phyloP scores from a whole-genome alignment of 1,140 invertebrate species.

The Thalassaphorura encarpata region DNA sequence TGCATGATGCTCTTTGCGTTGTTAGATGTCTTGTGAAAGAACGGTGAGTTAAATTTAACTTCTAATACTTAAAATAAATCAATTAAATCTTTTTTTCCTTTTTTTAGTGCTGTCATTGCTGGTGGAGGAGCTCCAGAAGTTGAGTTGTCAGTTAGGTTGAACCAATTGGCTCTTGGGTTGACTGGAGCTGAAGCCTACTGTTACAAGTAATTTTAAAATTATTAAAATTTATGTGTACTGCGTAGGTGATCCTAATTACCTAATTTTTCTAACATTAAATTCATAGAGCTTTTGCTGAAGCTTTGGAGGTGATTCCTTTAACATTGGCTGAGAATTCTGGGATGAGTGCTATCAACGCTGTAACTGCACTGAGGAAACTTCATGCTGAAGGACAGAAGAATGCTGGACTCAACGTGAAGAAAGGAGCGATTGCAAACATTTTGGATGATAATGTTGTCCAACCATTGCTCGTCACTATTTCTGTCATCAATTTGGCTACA shows the following conservation, averaged over 20 bases:
- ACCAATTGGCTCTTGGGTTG: conserved; percentile 67
- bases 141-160: conserved; percentile 77
- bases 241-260: background rate
- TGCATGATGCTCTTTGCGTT: conserved; percentile 97
- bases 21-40: conserved; percentile 94
- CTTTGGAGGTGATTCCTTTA: conserved; percentile 92
- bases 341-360: conserved; percentile 93
- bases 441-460: conserved; percentile 96
- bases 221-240: background rate
- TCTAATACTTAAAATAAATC: background rate
- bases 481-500: conserved; percentile 85
- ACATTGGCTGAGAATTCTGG: conserved; percentile 99
- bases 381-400: conserved; percentile 74
- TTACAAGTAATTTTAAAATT: conserved; percentile 41
- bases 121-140: conserved; percentile 97
- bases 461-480: conserved; percentile 87
- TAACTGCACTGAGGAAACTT: conserved; percentile 89
- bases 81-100: conserved; percentile 21
- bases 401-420: conserved; percentile 93
- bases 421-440: conserved; percentile 92
- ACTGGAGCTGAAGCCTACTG: conserved; percentile 92
- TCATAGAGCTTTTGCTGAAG: conserved; percentile 79
- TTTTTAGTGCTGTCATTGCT: conserved; percentile 63
- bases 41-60: conserved; percentile 39
- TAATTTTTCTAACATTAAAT: background rate